A percentile compares a stretch with the other conserved stretches of the same genome.
Conservation (phyloP, 2,888 invertebrate genomes). For the Clostera curtula region DNA sequence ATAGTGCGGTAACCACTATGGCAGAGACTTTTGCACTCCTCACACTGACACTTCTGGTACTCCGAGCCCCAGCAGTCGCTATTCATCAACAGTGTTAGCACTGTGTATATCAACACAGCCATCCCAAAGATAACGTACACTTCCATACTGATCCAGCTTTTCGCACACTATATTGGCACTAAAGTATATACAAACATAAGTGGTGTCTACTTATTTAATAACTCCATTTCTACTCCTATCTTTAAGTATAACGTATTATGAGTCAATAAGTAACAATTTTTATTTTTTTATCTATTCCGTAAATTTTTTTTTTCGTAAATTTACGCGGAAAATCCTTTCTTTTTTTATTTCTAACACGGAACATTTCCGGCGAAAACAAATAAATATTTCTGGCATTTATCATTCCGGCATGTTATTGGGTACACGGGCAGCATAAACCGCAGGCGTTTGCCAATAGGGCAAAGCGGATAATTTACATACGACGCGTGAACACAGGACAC, state of each 20-base stretch:
- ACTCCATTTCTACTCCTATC: too few relatives aligned
- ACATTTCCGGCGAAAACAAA: too few relatives aligned
- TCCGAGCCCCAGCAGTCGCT: constrained; percentile 50
- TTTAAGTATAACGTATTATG: too few relatives aligned
- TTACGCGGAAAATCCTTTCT: too few relatives aligned
- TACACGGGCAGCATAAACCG: constrained; percentile 20
- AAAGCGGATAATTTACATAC: constrained; percentile 40
- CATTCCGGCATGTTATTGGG: constrained; percentile 36
- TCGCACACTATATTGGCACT: constrained; percentile 26
- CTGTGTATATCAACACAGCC: constrained; percentile 54
- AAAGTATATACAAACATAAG: constrained; percentile 30
- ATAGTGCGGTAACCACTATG: constrained; percentile 22
- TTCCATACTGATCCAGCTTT: constrained; percentile 57
- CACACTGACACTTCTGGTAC: constrained; percentile 51
- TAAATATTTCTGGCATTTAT: constrained; percentile 32
- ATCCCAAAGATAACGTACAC: constrained; percentile 57
- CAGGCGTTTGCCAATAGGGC: constrained; percentile 18
- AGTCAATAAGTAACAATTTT: too few relatives aligned
- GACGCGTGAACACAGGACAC: constrained; percentile 21
- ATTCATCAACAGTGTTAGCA: constrained; percentile 44
- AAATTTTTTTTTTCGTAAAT: too few relatives aligned
- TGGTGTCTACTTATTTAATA: constrained; percentile 24
- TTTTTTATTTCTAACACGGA: too few relatives aligned
- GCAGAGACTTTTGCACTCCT: constrained; percentile 51
- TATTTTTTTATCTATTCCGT: too few relatives aligned